A percentile compares a stretch with the other conserved stretches of the same genome.
Conservation (phyloP, 2,888 invertebrate species). For the Anarsia innoxiella region DNA sequence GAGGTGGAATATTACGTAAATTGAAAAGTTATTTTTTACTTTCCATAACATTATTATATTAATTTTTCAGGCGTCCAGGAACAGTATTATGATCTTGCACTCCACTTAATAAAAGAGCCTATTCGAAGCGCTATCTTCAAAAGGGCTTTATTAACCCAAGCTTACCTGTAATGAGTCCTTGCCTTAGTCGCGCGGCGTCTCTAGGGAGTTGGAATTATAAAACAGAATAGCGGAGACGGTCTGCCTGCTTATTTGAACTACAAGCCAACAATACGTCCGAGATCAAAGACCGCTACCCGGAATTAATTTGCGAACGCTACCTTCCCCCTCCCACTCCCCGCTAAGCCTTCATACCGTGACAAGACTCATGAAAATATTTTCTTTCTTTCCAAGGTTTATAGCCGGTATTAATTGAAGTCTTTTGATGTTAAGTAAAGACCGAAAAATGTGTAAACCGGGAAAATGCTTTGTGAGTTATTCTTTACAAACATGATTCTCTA, state of each 20-base stretch:
- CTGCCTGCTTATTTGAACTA: slow-evolving; percentile 52
- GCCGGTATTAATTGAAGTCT: slow-evolving; percentile 23
- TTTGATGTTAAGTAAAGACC: slow-evolving; percentile 26
- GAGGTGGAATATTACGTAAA: too few relatives aligned
- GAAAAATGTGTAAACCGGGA: slow-evolving; percentile 12
- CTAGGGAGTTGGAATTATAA: slow-evolving; percentile 36
- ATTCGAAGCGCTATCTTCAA: neutral
- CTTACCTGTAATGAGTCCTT: slow-evolving; percentile 33
- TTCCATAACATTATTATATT: too few relatives aligned
- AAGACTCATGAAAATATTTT: slow-evolving; percentile 39
- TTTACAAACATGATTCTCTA: too few relatives aligned
- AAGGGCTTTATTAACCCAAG: slow-evolving; percentile 31
- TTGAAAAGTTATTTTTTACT: too few relatives aligned
- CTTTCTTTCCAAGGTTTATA: slow-evolving; percentile 30
- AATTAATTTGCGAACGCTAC: slow-evolving; percentile 63
- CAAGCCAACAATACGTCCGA: slow-evolving; percentile 53
- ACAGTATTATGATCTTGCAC: too few relatives aligned
- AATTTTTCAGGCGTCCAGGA: too few relatives aligned
- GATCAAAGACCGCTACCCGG: slow-evolving; percentile 59
- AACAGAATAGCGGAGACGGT: slow-evolving; percentile 23
- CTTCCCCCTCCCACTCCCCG: slow-evolving; percentile 27
- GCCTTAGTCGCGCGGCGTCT: slow-evolving; percentile 24
- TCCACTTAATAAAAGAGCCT: neutral
- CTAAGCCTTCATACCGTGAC: slow-evolving; percentile 24
- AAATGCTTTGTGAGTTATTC: slow-evolving; percentile 20